These are phyloP conservation scores for Dryocosmus kuriphilus DNA, from an alignment of 2,888 invertebrate species.

Conservation along the genomic window DNA sequence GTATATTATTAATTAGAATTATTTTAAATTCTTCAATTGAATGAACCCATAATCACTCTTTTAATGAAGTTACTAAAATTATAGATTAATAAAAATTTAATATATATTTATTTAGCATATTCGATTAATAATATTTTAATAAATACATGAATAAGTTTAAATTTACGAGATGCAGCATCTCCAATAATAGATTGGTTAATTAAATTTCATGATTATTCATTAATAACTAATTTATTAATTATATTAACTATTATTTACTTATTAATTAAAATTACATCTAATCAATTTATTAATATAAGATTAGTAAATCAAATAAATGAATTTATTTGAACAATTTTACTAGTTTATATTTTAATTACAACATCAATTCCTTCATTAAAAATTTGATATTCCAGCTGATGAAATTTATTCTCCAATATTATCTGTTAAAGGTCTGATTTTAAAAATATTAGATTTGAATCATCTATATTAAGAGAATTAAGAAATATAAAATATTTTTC, in stretches of 20 bases:
- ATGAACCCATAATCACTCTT: conserved; percentile 79
- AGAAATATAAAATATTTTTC: too few species aligned
- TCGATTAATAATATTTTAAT: too few species aligned
- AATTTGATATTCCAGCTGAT: conserved; percentile 81
- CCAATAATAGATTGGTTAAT: too few species aligned
- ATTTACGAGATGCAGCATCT: conserved; percentile 82
- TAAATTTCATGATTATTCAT: conserved; percentile 82
- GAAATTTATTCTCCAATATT: too few species aligned
- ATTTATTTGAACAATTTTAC: too few species aligned
- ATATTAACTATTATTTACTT: conserved; percentile 81
- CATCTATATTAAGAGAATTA: too few species aligned
- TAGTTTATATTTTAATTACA: conserved; percentile 82
- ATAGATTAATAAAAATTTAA: conserved; percentile 72
- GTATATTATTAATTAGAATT: too few species aligned
- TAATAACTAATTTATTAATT: conserved; percentile 83
- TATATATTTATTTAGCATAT: too few species aligned
- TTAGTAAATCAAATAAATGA: too few species aligned
- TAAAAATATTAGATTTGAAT: too few species aligned
- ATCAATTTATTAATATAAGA: conserved; percentile 81
- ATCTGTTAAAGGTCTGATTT: conserved; percentile 81
- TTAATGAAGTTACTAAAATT: conserved; percentile 74
- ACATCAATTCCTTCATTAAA: conserved; percentile 82
- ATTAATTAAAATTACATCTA: conserved; percentile 80
- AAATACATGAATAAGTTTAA: conserved; percentile 46
- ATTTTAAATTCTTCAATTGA: conserved; percentile 81